Conservation (phyloP, 1,140 invertebrate species). For the Parasteatoda tepidariorum region DNA sequence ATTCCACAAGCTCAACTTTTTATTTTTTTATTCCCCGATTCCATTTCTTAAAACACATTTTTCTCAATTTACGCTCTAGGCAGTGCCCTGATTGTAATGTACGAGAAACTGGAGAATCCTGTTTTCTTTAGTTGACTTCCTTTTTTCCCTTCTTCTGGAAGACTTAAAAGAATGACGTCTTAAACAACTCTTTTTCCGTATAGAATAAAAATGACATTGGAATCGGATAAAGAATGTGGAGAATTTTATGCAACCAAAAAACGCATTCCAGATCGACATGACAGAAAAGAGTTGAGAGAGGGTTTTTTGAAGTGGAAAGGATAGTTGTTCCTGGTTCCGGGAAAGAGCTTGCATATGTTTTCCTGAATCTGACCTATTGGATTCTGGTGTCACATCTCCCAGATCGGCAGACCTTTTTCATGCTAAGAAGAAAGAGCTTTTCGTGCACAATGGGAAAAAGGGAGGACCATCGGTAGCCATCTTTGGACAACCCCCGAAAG, state of each 20-base stretch:
- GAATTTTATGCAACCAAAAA: constrained; percentile 58
- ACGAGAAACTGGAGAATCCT: constrained; percentile 47
- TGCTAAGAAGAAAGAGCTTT: constrained; percentile 44
- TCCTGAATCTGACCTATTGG: constrained; percentile 54
- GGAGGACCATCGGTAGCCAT: not conserved
- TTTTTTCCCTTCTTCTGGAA: constrained; percentile 24
- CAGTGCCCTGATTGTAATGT: constrained; percentile 50
- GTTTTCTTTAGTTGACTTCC: constrained; percentile 4
- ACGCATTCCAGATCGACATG: constrained; percentile 42
- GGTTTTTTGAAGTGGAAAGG: constrained; percentile 16
- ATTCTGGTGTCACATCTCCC: constrained; percentile 48
- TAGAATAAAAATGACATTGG: constrained; percentile 34
- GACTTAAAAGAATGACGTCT: constrained; percentile 56
- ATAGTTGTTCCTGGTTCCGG: constrained; percentile 19
- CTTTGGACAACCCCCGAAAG: not conserved
- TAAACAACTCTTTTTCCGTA: constrained; percentile 40
- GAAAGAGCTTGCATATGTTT: constrained; percentile 55
- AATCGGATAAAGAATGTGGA: constrained; percentile 33
- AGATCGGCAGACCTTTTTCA: constrained; percentile 46
- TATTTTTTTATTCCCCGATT: not conserved
- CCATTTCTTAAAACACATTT: not conserved
- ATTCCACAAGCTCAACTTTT: not conserved
- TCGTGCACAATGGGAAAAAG: not conserved
- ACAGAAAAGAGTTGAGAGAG: constrained; percentile 28
- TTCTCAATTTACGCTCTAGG: not conserved